These are phyloP conservation scores for Xylota sylvarum DNA, from an alignment of 2,888 invertebrate genomes.

Conservation along the genomic window DNA sequence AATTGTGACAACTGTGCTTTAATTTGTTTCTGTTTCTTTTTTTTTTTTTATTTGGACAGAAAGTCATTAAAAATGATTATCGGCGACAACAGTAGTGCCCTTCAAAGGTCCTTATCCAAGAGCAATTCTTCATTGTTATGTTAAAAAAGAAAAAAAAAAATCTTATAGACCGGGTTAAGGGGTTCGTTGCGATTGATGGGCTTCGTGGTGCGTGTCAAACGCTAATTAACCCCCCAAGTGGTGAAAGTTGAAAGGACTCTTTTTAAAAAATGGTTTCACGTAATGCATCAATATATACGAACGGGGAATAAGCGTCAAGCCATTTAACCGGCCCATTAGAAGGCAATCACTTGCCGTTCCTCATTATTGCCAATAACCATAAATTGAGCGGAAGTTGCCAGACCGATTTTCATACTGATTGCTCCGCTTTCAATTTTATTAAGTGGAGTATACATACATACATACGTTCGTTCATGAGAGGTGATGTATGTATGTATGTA, in stretches of 20 bases:
- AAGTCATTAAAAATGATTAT: slow-evolving; percentile 67
- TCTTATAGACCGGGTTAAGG: background rate
- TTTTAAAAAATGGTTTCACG: slow-evolving; percentile 53
- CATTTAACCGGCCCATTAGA: slow-evolving; percentile 58
- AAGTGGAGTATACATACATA: slow-evolving; percentile 52
- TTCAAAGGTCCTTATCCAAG: slow-evolving; percentile 6
- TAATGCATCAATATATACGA: slow-evolving; percentile 56
- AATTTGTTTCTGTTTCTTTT: slow-evolving; percentile 20
- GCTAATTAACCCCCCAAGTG: slow-evolving; percentile 59
- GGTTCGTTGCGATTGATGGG: slow-evolving; percentile 34
- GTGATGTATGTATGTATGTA: slow-evolving; percentile 2
- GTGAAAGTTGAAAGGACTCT: slow-evolving; percentile 58
- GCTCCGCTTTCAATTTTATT: slow-evolving; percentile 66
- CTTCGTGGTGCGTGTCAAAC: slow-evolving; percentile 58
- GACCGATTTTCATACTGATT: slow-evolving; percentile 73
- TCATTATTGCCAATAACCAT: slow-evolving; percentile 70
- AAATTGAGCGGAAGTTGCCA: slow-evolving; percentile 59
- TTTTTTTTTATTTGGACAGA: slow-evolving; percentile 28
- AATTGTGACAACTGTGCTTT: slow-evolving; percentile 59
- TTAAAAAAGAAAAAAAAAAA: slow-evolving; percentile 14
- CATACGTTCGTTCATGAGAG: slow-evolving; percentile 8
- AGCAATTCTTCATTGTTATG: slow-evolving; percentile 54
- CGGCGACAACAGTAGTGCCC: slow-evolving; percentile 43
- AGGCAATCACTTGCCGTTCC: slow-evolving; percentile 70
- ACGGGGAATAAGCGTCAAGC: slow-evolving; percentile 41